Conservation (phyloP, 2,113 vertebrate genomes). For the Thymallus thymallus region DNA sequence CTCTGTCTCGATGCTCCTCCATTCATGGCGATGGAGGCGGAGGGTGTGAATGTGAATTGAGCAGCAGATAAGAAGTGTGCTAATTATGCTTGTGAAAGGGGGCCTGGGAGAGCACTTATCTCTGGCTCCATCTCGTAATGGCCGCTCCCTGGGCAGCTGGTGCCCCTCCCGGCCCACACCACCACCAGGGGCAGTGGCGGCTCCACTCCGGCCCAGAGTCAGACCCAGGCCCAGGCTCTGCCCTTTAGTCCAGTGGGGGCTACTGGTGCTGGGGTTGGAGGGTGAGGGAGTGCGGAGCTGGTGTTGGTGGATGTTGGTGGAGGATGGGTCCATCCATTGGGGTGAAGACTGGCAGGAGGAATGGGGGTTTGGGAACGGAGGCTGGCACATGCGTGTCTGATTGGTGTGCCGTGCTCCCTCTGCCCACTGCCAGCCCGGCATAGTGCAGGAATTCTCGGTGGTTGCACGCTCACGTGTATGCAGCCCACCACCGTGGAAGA, state of each 20-base stretch:
- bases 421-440: conserved; percentile 18
- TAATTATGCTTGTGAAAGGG: conserved; percentile 82
- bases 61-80: conserved; percentile 83
- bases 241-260: conserved; percentile 7
- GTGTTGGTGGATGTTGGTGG: conserved; percentile 48
- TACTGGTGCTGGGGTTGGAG: conserved; percentile 38
- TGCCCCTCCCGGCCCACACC: conserved; percentile 58
- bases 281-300: background rate
- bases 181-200: conserved; percentile 40
- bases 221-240: background rate
- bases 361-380: conserved; percentile 4
- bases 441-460: conserved; percentile 46
- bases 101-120: conserved; percentile 85
- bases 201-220: conserved; percentile 17
- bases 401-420: conserved; percentile 37
- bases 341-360: background rate
- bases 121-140: conserved; percentile 82
- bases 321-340: conserved; percentile 52
- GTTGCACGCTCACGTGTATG: conserved; percentile 31
- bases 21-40: conserved; percentile 65
- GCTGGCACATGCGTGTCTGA: conserved; percentile 48
- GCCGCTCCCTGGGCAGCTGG: conserved; percentile 81
- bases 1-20: conserved; percentile 53
- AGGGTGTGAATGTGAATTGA: conserved; percentile 80
- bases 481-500: conserved; percentile 26